Evolutionary conservation across 2,113 vertebrate species (phyloP).

Genomic region (Alouatta palliata): DNA sequence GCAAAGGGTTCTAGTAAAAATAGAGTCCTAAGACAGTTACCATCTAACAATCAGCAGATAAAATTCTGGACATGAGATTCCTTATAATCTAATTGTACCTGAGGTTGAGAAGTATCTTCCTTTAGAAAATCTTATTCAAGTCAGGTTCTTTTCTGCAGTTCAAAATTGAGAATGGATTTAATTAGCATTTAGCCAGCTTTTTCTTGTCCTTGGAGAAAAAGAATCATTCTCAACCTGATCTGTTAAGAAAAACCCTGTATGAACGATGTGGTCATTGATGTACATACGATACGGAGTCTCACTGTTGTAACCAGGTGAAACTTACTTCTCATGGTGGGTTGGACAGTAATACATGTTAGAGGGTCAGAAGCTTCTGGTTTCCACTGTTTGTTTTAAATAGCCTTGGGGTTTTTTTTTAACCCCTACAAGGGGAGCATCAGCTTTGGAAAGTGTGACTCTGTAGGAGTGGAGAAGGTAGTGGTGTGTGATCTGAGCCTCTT

Average conservation of each 20-base stretch:
- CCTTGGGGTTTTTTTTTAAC: neutral
- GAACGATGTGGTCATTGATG: neutral
- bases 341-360: neutral
- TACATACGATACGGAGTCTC: neutral
- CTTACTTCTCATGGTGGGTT: neutral
- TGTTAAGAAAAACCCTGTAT: neutral
- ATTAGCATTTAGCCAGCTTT: neutral
- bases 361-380: neutral
- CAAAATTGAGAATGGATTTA: constrained; percentile 67
- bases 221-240: neutral
- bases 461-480: neutral
- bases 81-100: constrained; percentile 31
- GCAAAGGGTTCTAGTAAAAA: constrained; percentile 59
- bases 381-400: constrained; percentile 42
- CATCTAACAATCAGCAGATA: constrained; percentile 46
- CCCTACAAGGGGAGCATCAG: constrained; percentile 60
- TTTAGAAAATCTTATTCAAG: constrained; percentile 66
- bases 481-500: constrained; percentile 54
- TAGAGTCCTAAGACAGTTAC: constrained; percentile 59
- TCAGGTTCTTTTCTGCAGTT: constrained; percentile 76
- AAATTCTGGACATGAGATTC: neutral
- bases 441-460: constrained; percentile 70
- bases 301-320: neutral
- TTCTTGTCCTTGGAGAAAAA: neutral
- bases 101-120: constrained; percentile 56